These are phyloP conservation scores for Cryptus viduatorius DNA, from an alignment of 2,888 invertebrate genomes.

Conservation along the genomic window DNA sequence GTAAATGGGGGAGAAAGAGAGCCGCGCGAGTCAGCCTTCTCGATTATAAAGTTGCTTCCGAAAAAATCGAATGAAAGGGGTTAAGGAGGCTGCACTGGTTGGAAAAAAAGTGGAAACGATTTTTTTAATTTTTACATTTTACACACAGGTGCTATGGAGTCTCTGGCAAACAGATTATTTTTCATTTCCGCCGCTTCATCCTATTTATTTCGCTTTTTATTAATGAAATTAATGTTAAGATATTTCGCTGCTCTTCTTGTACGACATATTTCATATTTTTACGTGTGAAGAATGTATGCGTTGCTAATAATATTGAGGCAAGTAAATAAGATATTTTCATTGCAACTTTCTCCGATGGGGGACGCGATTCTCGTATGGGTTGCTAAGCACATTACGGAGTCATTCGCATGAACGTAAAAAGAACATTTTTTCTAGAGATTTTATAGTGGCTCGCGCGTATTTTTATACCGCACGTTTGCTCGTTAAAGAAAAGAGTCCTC, in stretches of 20 bases:
- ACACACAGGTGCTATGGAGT: background rate
- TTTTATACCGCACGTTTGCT: background rate
- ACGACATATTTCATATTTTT: background rate
- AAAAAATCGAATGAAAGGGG: conserved; percentile 49
- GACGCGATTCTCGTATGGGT: background rate
- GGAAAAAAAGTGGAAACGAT: conserved; percentile 20
- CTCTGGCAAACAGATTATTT: conserved; percentile 10
- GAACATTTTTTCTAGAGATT: background rate
- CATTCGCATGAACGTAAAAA: conserved; percentile 1
- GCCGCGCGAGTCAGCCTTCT: conserved; percentile 49
- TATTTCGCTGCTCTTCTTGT: background rate
- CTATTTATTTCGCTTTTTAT: background rate
- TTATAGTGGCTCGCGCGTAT: background rate
- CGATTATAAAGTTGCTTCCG: conserved; percentile 70
- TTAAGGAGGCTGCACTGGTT: conserved; percentile 37
- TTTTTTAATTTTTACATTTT: background rate
- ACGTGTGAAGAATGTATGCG: background rate
- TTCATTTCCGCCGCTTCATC: background rate
- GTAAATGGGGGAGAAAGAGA: conserved; percentile 32
- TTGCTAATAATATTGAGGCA: conserved; percentile 2
- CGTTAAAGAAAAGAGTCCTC: conserved; percentile 5
- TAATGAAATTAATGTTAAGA: background rate
- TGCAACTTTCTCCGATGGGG: background rate
- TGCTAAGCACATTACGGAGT: conserved; percentile 45
- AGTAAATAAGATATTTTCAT: conserved; percentile 27